These are phyloP conservation scores for Stratiomys singularior DNA, from an alignment of 2,888 invertebrate species.

Conservation along the genomic window DNA sequence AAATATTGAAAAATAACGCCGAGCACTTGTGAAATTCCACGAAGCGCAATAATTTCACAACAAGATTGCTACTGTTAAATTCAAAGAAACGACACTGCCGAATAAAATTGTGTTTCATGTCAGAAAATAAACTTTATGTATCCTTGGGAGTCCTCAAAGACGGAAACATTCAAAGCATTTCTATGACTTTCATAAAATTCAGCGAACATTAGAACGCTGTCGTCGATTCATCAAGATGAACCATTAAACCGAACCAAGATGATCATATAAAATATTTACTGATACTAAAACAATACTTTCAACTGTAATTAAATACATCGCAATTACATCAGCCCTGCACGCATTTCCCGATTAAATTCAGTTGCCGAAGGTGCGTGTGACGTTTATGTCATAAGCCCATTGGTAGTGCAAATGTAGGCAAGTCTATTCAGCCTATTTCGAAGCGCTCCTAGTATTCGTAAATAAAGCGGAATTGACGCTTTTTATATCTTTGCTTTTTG, in stretches of 20 bases:
- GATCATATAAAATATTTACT: slow-evolving; percentile 41
- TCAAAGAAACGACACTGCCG: neutral
- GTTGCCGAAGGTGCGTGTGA: slow-evolving; percentile 33
- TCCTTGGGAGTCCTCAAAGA: neutral
- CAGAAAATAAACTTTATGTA: neutral
- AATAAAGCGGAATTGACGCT: slow-evolving; percentile 36
- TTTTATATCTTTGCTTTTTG: slow-evolving; percentile 39
- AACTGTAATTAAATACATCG: slow-evolving; percentile 13
- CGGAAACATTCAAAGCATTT: too few relatives aligned
- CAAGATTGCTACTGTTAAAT: neutral
- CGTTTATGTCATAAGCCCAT: neutral
- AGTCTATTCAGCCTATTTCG: neutral
- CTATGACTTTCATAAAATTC: neutral
- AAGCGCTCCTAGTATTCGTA: neutral
- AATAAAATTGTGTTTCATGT: neutral
- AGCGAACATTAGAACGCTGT: neutral
- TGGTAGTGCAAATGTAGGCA: neutral
- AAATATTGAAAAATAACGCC: too few relatives aligned
- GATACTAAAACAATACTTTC: slow-evolving; percentile 40
- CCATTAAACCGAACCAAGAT: slow-evolving; percentile 3
- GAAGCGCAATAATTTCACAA: neutral
- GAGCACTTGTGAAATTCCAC: too few relatives aligned
- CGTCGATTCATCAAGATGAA: neutral
- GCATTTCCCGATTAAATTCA: slow-evolving; percentile 34
- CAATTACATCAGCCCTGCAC: slow-evolving; percentile 23